Conservation (phyloP, 1,140 invertebrate genomes). For the Stegodyphus mimosarum region DNA sequence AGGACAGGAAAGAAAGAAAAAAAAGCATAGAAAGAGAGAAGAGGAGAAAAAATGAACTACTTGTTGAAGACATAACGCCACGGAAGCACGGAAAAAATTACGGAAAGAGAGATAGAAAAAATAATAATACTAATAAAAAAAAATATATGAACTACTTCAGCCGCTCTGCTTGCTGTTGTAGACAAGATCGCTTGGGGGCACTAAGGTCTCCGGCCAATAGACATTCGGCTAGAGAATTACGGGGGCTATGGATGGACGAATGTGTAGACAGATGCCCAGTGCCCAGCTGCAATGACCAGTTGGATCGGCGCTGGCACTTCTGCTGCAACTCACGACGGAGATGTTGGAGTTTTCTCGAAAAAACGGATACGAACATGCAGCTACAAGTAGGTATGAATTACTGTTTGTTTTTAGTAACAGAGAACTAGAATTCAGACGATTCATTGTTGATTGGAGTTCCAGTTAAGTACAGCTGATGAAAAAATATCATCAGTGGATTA, state of each 20-base stretch:
- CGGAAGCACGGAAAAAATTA: too few species aligned
- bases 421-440: too few species aligned
- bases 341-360: background rate
- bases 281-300: conserved; percentile 37
- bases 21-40: background rate
- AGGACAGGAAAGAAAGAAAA: conserved; percentile 13
- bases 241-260: conserved; percentile 7
- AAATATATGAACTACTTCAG: conserved; percentile 1
- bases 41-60: conserved; percentile 3
- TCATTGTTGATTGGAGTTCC: too few species aligned
- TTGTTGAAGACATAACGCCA: background rate
- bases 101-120: too few species aligned
- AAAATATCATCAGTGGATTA: too few species aligned
- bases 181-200: conserved; percentile 15
- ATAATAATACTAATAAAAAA: background rate
- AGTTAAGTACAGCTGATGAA: too few species aligned
- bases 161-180: background rate
- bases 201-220: conserved; percentile 26
- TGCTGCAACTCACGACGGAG: background rate
- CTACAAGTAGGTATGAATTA: too few species aligned
- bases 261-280: conserved; percentile 25
- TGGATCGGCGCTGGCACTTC: background rate
- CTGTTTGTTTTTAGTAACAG: too few species aligned
- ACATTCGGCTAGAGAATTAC: conserved; percentile 33
- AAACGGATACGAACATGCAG: too few species aligned